Conservation (phyloP, 2,797 vertebrate species). For the Channallabes apus region DNA sequence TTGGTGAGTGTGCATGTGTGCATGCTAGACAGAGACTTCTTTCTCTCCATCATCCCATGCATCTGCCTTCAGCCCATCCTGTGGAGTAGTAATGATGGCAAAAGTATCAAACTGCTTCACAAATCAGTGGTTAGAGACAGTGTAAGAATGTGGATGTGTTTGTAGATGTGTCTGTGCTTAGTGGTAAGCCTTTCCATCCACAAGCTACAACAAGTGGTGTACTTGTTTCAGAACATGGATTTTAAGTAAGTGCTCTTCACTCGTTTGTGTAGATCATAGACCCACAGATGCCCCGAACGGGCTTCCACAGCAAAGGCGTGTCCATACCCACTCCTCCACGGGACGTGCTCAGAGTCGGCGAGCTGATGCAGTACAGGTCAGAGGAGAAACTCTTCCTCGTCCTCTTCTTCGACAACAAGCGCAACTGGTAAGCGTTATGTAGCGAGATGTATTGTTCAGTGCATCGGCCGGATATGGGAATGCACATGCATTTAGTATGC, state of each 20-base stretch:
- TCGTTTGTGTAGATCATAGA: constrained; percentile 83
- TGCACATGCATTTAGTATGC: background rate
- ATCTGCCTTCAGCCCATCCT: constrained; percentile 46
- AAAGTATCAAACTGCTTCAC: constrained; percentile 41
- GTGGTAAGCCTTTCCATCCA: constrained; percentile 53
- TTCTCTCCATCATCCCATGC: constrained; percentile 51
- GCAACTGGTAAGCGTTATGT: constrained; percentile 87
- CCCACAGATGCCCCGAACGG: constrained; percentile 82
- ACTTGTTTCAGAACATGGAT: constrained; percentile 1
- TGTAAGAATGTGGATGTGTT: constrained; percentile 43
- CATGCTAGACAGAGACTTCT: constrained; percentile 62
- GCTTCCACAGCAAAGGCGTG: constrained; percentile 82
- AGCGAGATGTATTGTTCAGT: background rate
- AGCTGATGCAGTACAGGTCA: constrained; percentile 96
- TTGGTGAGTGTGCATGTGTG: constrained; percentile 85
- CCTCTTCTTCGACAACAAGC: constrained; percentile 94
- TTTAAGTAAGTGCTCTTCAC: background rate
- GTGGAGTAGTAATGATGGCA: constrained; percentile 43
- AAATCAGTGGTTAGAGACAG: constrained; percentile 47
- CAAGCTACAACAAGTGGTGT: constrained; percentile 38
- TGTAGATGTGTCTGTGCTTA: constrained; percentile 35
- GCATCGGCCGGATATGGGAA: too few species aligned
- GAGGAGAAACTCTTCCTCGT: constrained; percentile 95
- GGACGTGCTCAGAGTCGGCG: constrained; percentile 89
- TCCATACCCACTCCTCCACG: constrained; percentile 86